Evolutionary conservation across 1,140 invertebrate genomes (phyloP), one percentile per base, ranked within the genome.

Genomic region (Galleria mellonella): DNA sequence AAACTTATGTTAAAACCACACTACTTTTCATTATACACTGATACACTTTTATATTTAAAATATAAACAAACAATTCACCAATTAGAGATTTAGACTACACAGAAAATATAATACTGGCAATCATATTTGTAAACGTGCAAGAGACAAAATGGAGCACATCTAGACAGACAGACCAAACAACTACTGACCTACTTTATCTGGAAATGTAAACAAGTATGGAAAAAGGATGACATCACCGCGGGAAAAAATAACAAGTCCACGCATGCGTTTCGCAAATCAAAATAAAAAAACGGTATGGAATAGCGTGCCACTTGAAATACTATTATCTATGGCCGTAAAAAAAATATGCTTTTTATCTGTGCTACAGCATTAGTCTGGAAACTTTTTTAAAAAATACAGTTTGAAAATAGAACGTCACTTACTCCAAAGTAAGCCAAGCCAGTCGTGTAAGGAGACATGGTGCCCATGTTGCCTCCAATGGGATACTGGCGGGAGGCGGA

Each of bases 401-500:
- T 3, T 38, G 31, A 45, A 30, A 13, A 30, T 29, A 31, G 12
- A 9, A 43, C 11, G 28, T 11, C 52, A 66, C 69, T 69, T 37
- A 72, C 69, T 42, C 69, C 69, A 29, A 72, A 67, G 54, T 63
- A 66, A n/a, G 46, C 54, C 32, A 63, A 62, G 0, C 63, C 36
- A 0, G 51, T 62, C 13, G 48, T 39, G 40, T 61, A 60, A 23
- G 53, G 51, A 10, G 58, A 61, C 69, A 72, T 72, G 65, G 51
- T 69, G 47, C 55, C 46, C 45, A 59, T 48, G 44, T 38, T 49
- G 23, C 30, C 30, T 36, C 48, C 65, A 32, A 63, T 56, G 60
- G 55, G 55, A 47, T 39, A 72, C 68, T 72, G 60, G 54, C 39
- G 29, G 49, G 23, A 48, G 41, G 46, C 47, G 29, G 38, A 35